Evolutionary conservation across 2,113 vertebrate genomes (phyloP).

Genomic region (Tympanuchus pallidicinctus): DNA sequence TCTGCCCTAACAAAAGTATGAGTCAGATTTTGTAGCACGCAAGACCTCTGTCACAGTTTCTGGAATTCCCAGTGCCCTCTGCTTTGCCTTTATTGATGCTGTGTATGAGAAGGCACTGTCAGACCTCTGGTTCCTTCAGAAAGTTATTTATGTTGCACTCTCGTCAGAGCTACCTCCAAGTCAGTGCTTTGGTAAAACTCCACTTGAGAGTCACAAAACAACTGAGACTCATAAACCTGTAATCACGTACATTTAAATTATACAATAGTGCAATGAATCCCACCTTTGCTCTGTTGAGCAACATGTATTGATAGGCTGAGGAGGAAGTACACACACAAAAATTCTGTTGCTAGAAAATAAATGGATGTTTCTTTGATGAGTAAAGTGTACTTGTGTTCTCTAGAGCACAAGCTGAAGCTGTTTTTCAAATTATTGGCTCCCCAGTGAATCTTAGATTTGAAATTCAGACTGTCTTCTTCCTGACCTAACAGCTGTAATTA

Average conservation of each 20-base stretch:
- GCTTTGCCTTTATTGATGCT: neutral
- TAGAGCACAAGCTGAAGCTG: neutral
- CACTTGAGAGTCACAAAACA: neutral
- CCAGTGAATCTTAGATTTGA: neutral
- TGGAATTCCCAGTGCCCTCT: neutral
- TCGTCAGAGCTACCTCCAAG: neutral
- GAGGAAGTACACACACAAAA: neutral
- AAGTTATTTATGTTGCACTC: neutral
- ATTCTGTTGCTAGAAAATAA: neutral
- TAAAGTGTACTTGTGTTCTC: neutral
- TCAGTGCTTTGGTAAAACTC: neutral
- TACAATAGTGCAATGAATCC: neutral
- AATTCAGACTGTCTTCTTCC: conserved; percentile 4
- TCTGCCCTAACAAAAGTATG: neutral
- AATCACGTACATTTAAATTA: neutral
- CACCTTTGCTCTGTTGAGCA: neutral
- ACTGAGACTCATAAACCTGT: neutral
- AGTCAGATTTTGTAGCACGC: neutral
- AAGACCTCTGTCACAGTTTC: neutral
- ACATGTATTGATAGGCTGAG: neutral
- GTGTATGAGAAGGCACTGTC: neutral
- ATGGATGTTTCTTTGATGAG: neutral
- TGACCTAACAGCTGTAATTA: neutral
- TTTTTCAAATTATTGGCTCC: neutral
- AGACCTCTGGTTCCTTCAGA: neutral